Conservation (phyloP, 2,888 invertebrate genomes). For the Meiosimyza platycephala region DNA sequence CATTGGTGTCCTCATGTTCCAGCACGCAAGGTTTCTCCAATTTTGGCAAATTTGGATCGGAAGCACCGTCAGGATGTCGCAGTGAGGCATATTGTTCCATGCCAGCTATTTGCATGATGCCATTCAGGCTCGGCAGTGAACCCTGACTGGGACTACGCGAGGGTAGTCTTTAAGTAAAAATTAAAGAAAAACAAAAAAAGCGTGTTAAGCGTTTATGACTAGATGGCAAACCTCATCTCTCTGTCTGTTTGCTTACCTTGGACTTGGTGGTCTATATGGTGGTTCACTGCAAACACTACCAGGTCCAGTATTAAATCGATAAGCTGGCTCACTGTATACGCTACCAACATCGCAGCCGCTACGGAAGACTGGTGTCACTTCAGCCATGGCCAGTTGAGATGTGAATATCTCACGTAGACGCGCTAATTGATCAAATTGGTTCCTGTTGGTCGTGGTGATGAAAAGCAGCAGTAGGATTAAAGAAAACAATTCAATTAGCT, state of each 20-base stretch:
- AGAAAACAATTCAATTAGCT: constrained; percentile 19
- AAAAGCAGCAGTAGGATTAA: not conserved
- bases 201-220: too few relatives aligned
- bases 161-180: constrained; percentile 52
- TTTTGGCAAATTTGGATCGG: constrained; percentile 83
- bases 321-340: constrained; percentile 67
- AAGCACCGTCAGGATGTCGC: constrained; percentile 91
- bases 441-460: constrained; percentile 48
- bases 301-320: constrained; percentile 69
- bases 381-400: constrained; percentile 81
- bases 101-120: constrained; percentile 72
- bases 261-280: constrained; percentile 74
- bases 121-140: constrained; percentile 73
- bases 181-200: not conserved
- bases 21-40: constrained; percentile 60
- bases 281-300: constrained; percentile 90
- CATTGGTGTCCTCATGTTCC: constrained; percentile 60
- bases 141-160: constrained; percentile 67
- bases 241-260: constrained; percentile 57
- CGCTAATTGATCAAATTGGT: constrained; percentile 83
- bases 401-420: constrained; percentile 85
- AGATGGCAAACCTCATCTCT: not conserved
- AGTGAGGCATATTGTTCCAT: constrained; percentile 77
- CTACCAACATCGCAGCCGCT: constrained; percentile 65
- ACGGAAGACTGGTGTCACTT: constrained; percentile 74